Evolutionary conservation across 1,140 invertebrate species (phyloP), one percentile per base, ranked within the genome.

Genomic region (Achroia grisella): DNA sequence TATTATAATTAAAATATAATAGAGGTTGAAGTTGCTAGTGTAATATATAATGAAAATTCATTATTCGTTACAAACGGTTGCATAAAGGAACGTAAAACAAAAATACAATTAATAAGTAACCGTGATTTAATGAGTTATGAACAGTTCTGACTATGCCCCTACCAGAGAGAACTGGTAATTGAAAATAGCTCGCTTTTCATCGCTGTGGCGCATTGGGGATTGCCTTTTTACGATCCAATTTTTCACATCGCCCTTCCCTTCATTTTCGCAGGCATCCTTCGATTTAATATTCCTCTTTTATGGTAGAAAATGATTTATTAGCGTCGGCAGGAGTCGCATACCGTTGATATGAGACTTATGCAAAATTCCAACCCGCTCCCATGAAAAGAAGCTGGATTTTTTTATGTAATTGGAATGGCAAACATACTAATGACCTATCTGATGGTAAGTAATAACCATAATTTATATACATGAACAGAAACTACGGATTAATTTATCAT

Each of bases 231-330:
- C 56, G 55, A 48, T 56, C 56, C 62, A 68, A 66, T 73, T 73
- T 73, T 71, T 71, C 64, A 66, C 52, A 52, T 50, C 49, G 48
- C 54, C 62, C 62, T 41, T 56, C 48, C 57, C 48, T 56, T 65
- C 62, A 58, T 69, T 67, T 60, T 64, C 48, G 43, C 52, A 43
- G 52, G 51, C 48, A 56, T 65, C 62, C 52, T 65, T 68, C 62
- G 56, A 71, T 73, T 71, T 73, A 73, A 73, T 71, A 66, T 73
- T 66, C 62, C 60, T 54, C 54, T 65, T 73, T 73, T 67, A 63
- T 64, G 66, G 55, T 47, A 42, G 34, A 56, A 64, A 59, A 70
- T 70, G 60, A 70, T 70, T 70, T 70, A 70, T 70, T 63, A 56
- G 47, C 49, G 42, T 27, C 48, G 48, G 35, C 48, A 44, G 37